phyloP scores from a whole-genome alignment of 2,113 vertebrate species.

The Silurus glanis region DNA sequence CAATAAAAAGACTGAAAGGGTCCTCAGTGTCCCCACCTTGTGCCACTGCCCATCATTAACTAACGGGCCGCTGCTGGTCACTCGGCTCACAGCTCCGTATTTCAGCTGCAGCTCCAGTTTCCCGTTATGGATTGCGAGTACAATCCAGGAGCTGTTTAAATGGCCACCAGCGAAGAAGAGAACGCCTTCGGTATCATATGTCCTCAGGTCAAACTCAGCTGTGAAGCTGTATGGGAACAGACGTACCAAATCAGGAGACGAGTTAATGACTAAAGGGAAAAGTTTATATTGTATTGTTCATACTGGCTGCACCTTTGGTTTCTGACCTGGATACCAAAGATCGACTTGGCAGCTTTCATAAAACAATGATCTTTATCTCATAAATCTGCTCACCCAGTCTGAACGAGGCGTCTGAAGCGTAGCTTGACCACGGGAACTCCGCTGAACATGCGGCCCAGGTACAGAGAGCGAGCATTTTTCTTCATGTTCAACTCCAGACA shows the following conservation, averaged over 20 bases:
- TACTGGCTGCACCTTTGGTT: background rate
- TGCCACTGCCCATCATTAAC: constrained; percentile 93
- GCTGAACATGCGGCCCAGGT: constrained; percentile 93
- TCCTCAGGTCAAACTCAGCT: constrained; percentile 95
- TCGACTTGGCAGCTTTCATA: background rate
- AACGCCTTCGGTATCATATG: constrained; percentile 90
- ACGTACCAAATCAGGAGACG: background rate
- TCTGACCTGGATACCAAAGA: background rate
- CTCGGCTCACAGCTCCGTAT: constrained; percentile 79
- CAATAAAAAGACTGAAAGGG: background rate
- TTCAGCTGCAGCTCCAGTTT: constrained; percentile 91
- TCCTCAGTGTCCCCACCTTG: constrained; percentile 73
- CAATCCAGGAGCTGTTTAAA: constrained; percentile 88
- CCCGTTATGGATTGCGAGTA: constrained; percentile 85
- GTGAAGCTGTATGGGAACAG: constrained; percentile 65
- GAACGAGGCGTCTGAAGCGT: constrained; percentile 85
- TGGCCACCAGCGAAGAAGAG: constrained; percentile 95
- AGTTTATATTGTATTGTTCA: background rate
- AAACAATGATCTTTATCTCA: background rate
- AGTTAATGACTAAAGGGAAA: background rate
- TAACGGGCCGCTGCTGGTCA: constrained; percentile 86
- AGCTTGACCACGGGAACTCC: constrained; percentile 86
- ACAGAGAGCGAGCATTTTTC: constrained; percentile 88
- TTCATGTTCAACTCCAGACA: constrained; percentile 77
- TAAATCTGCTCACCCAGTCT: constrained; percentile 81